Evolutionary conservation across 2,888 invertebrate species (phyloP), one percentile per base, ranked within the genome.

Genomic region (Neria commutata): DNA sequence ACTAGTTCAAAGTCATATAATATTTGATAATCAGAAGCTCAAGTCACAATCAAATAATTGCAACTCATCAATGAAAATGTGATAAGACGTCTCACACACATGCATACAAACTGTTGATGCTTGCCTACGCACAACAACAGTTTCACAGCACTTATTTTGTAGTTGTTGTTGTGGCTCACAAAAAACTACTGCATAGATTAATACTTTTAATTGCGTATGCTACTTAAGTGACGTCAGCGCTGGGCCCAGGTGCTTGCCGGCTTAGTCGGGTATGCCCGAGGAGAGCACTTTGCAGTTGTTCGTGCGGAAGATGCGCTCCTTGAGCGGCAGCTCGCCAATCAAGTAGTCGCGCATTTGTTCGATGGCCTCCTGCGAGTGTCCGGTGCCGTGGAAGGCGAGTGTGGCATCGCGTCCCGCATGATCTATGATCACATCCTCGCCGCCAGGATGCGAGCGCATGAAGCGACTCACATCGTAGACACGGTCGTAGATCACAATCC

Each of bases 351-450:
- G 86, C 61, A 94, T 82, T 21, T 86, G 85, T 61, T 85, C 84
- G 24, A 86, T 80, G 0, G 92, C 91, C 61, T 83, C 84, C 14
- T 84, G 83, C 3, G 90, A 89, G 74, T 94, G 94, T 0, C 93
- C 92, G 0, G 90, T 88, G 49, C 91, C 89, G 16, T 91, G 85
- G 82, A 93, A 94, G 0, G 93, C 91, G 1, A 91, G 84, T 24
- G 91, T 93, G 0, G 92, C 93, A 78, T 94, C 94, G 11, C 90
- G 85, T 0, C 94, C 94, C 0, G 92, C 94, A 78, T 92, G 88
- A 72, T 95, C 94, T 68, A 92, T 78, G 68, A 95, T 86, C 17
- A 94, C 86, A 63, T 94, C 92, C 11, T 85, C 85, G 6, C 94
- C 94, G 54, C 94, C 94, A 0, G 94, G 94, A 82, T 95, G 94